Conservation (phyloP, 2,888 invertebrate species). For the Glyphotaelius pellucidus region DNA sequence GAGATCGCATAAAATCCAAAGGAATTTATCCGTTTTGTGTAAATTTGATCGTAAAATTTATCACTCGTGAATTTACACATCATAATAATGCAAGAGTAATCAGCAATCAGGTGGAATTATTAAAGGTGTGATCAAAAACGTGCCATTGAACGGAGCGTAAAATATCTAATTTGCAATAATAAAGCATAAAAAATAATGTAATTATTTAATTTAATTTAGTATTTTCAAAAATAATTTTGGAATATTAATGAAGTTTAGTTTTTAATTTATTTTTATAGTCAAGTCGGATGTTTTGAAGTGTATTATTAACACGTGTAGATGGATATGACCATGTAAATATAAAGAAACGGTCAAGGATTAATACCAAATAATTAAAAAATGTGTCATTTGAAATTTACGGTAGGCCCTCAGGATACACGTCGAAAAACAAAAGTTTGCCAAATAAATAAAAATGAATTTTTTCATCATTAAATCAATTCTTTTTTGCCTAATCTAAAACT, state of each 20-base stretch:
- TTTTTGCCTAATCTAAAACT: too few species aligned
- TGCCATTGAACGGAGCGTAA: not conserved
- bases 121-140: not conserved
- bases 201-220: not conserved
- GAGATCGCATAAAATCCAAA: not conserved
- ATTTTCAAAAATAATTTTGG: not conserved
- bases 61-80: not conserved
- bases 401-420: too few species aligned
- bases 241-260: not conserved
- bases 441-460: too few species aligned
- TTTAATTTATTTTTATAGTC: not conserved
- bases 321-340: not conserved
- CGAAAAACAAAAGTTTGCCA: too few species aligned
- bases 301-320: not conserved
- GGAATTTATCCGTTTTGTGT: not conserved
- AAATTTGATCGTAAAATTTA: conserved; percentile 2
- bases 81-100: not conserved
- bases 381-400: too few species aligned
- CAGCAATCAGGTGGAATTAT: not conserved
- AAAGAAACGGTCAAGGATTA: not conserved
- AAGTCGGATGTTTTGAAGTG: not conserved
- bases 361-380: not conserved
- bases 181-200: not conserved
- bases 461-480: too few species aligned
- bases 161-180: not conserved